Evolutionary conservation across 2,888 invertebrate genomes (phyloP), one percentile per base, ranked within the genome.

Genomic region (Agriopis marginaria): DNA sequence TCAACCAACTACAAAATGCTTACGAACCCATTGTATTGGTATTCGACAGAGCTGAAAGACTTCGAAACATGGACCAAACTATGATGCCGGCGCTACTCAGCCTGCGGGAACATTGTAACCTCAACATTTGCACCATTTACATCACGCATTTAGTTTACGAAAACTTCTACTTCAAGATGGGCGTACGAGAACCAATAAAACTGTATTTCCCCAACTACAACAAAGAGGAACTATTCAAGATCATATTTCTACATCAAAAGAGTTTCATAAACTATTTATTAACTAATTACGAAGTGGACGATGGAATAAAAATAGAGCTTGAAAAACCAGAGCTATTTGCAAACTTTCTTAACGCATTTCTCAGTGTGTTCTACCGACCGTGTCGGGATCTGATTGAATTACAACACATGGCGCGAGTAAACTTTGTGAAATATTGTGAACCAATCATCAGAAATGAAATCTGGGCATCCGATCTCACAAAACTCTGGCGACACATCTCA

Each of bases 341-440:
- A 58, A 97, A 96, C 89, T 98, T 98, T 89, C 89, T 98, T 62
- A 97, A 96, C 87, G 95, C 98, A 58, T 97, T 98, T 85, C 92
- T 98, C 6, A 97, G 97, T 76, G 97, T 98, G 49, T 98, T 98
- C 89, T 97, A 97, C 82, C 95, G 97, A 80, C 97, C 96, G 42
- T 98, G 98, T 88, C 95, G 98, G 32, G 98, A 98, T 94, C 89
- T 98, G 60, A 96, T 96, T 39, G 98, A 99, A 89, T 93, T 99
- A 64, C 95, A 96, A 74, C 96, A 97, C 82, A 96, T 98, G 95
- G 97, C 98, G n/a, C 95, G 95, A 78, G 92, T 96, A 54, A 96
- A 96, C 86, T 98, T 98, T 82, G 84, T 93, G 0, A 96, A 96
- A 83, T 98, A 98, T 84, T 95, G 97, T 80, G 96, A 97, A 80